Percentiles rank a stretch among this genome's conserved stretches.
phyloP scores from a whole-genome alignment of 2,797 vertebrate species.

The Acipenser oxyrinchus region DNA sequence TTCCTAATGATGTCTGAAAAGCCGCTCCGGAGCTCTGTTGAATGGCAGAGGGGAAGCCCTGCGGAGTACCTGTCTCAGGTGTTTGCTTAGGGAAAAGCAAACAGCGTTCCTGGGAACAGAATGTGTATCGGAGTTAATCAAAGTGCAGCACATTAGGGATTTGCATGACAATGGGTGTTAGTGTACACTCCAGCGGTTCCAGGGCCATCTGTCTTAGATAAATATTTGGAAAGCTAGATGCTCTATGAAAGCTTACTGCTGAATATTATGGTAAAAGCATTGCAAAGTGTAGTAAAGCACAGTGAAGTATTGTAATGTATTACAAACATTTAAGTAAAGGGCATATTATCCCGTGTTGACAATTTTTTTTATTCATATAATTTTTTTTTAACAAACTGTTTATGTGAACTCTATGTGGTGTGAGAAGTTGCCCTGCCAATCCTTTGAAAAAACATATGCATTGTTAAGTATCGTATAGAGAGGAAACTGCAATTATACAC shows the following conservation, averaged over 20 bases:
- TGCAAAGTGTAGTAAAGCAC: too few relatives aligned
- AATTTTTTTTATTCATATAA: too few relatives aligned
- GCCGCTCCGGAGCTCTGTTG: conserved; percentile 15
- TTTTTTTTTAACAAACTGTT: too few relatives aligned
- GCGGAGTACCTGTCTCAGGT: conserved; percentile 37
- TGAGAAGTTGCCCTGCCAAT: too few relatives aligned
- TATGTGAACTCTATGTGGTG: too few relatives aligned
- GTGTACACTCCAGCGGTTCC: conserved; percentile 8
- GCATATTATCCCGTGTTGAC: too few relatives aligned
- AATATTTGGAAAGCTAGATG: conserved; percentile 2
- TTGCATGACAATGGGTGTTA: conserved; percentile 30
- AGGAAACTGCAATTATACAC: too few relatives aligned
- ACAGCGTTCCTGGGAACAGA: conserved; percentile 29
- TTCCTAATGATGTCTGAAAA: conserved; percentile 13
- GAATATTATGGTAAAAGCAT: too few relatives aligned
- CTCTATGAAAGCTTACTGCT: neutral
- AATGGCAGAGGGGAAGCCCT: conserved; percentile 19
- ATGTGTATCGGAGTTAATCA: conserved; percentile 39
- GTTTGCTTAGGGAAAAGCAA: conserved; percentile 41
- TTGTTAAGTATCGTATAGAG: too few relatives aligned
- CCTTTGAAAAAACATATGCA: too few relatives aligned
- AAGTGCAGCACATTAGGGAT: conserved; percentile 19
- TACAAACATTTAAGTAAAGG: too few relatives aligned
- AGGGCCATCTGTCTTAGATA: conserved; percentile 19
- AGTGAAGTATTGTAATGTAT: too few relatives aligned